These are phyloP conservation scores for Colossoma macropomum DNA, from an alignment of 2,113 vertebrate species.

Conservation along the genomic window DNA sequence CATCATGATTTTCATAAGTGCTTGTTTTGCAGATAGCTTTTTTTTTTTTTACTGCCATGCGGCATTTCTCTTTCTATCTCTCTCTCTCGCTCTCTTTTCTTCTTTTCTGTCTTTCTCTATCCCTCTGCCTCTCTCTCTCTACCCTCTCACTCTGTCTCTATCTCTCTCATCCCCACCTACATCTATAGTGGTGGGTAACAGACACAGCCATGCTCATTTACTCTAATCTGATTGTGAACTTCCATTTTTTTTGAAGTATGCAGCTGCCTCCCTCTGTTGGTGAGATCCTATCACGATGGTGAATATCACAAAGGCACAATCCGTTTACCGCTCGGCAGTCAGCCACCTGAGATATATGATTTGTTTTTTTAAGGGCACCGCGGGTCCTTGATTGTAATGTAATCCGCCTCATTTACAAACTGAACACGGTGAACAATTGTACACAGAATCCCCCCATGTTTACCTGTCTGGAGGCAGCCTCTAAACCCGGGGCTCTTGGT, in stretches of 20 bases:
- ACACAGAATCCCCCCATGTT: conserved; percentile 26
- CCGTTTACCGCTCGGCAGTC: conserved; percentile 40
- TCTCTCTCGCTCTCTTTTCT: conserved; percentile 6
- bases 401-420: conserved; percentile 51
- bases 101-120: not conserved
- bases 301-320: conserved; percentile 55
- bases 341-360: conserved; percentile 45
- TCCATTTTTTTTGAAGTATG: conserved; percentile 45
- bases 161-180: conserved; percentile 20
- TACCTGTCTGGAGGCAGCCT: conserved; percentile 28
- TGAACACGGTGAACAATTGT: conserved; percentile 32
- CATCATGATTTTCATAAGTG: conserved; percentile 30
- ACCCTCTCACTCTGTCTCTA: not conserved
- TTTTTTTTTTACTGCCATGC: conserved; percentile 10
- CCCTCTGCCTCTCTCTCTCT: not conserved
- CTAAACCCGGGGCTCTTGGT: not conserved
- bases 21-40: conserved; percentile 40
- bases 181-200: conserved; percentile 41
- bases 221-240: conserved; percentile 56
- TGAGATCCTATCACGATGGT: conserved; percentile 51
- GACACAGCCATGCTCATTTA: conserved; percentile 46
- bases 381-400: conserved; percentile 44
- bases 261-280: conserved; percentile 42
- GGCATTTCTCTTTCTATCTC: conserved; percentile 26
- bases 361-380: conserved; percentile 30